phyloP scores from a whole-genome alignment of 2,888 invertebrate genomes.

The Xylota sylvarum region DNA sequence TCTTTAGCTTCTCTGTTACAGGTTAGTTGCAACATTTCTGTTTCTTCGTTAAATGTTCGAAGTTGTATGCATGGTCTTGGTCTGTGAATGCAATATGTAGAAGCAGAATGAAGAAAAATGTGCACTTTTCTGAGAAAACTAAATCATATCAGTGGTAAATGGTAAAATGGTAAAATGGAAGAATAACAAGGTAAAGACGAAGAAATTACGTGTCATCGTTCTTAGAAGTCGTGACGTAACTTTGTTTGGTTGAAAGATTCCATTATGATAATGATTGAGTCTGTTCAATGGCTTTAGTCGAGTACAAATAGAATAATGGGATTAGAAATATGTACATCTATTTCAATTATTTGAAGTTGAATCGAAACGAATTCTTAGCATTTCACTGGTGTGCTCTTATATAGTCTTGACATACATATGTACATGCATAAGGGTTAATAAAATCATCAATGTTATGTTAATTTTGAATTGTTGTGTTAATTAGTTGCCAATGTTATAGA shows the following conservation, averaged over 20 bases:
- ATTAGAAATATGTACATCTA: not conserved
- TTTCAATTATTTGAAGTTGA: not conserved
- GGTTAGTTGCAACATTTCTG: not conserved
- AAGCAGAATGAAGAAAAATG: conserved; percentile 1
- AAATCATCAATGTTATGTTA: not conserved
- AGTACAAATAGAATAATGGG: conserved; percentile 1
- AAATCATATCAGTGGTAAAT: conserved; percentile 36
- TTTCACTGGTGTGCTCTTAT: not conserved
- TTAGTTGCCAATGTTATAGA: not conserved
- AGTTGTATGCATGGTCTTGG: conserved; percentile 17
- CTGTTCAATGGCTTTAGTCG: conserved; percentile 19
- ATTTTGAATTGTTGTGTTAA: not conserved
- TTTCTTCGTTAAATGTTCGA: conserved; percentile 57
- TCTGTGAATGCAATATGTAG: conserved; percentile 16
- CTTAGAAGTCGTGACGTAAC: conserved; percentile 66
- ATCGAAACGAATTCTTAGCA: not conserved
- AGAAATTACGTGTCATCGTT: conserved; percentile 64
- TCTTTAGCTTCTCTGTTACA: not conserved
- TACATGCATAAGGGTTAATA: not conserved
- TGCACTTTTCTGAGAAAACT: conserved; percentile 56
- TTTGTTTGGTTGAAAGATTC: conserved; percentile 54
- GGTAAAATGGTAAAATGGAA: conserved; percentile 9
- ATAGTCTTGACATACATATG: not conserved
- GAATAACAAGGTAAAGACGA: conserved; percentile 22
- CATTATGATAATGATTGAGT: conserved; percentile 42